These are phyloP conservation scores for Lepidurus arcticus DNA, from an alignment of 1,140 invertebrate genomes.

Conservation along the genomic window DNA sequence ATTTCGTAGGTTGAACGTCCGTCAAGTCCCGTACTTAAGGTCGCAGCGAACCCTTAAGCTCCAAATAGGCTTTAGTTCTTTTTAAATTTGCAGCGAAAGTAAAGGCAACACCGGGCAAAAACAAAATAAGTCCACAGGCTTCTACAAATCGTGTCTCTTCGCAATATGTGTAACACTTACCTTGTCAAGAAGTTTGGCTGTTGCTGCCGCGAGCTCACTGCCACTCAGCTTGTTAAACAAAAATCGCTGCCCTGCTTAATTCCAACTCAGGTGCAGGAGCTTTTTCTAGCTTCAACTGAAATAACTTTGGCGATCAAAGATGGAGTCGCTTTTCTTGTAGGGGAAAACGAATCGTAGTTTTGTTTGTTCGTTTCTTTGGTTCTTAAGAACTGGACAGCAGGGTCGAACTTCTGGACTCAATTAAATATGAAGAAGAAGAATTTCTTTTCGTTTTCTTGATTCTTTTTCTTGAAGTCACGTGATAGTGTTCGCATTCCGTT, in stretches of 20 bases:
- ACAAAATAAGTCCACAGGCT: too few relatives aligned
- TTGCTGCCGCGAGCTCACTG: background rate
- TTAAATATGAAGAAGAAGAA: too few relatives aligned
- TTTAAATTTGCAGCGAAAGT: background rate
- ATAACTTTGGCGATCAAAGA: background rate
- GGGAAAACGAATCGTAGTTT: background rate
- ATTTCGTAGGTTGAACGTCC: background rate
- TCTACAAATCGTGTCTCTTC: too few relatives aligned
- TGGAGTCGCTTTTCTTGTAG: background rate
- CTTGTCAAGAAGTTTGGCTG: background rate
- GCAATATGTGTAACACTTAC: background rate
- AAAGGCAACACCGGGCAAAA: too few relatives aligned
- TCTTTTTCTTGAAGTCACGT: background rate
- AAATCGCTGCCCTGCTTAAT: background rate
- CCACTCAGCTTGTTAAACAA: background rate
- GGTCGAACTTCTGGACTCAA: too few relatives aligned
- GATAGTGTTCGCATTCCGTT: background rate
- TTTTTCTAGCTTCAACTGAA: background rate
- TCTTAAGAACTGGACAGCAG: too few relatives aligned
- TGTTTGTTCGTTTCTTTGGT: too few relatives aligned
- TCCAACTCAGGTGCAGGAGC: slow-evolving; percentile 17
- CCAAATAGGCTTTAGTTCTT: background rate
- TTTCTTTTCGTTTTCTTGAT: too few relatives aligned
- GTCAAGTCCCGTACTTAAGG: background rate
- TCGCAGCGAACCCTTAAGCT: background rate